phyloP scores from a whole-genome alignment of 2,888 invertebrate genomes.

The Camptogramma bilineatum region DNA sequence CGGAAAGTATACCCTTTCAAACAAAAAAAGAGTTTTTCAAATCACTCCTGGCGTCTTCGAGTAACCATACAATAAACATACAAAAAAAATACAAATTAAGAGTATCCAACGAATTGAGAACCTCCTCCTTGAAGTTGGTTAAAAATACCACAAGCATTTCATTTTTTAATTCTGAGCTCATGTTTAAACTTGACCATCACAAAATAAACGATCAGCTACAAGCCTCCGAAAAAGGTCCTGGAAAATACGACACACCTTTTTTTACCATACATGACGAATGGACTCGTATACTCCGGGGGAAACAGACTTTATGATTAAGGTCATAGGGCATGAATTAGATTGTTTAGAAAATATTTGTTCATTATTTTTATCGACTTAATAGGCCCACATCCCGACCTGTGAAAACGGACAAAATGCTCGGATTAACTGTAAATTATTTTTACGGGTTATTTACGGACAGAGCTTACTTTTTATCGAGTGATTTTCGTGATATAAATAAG shows the following conservation, averaged over 20 bases:
- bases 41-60: no score
- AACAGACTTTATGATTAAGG: constrained; percentile 4
- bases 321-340: constrained; percentile 13
- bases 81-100: no score
- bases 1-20: no score
- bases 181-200: background rate
- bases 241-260: constrained; percentile 52
- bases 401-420: constrained; percentile 30
- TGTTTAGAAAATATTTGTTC: constrained; percentile 16
- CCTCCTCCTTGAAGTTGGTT: no score
- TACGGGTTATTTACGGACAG: constrained; percentile 13
- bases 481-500: background rate
- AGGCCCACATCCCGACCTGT: constrained; percentile 19
- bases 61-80: no score
- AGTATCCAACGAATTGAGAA: no score
- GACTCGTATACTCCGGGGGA: constrained; percentile 19
- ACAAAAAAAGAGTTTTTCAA: no score
- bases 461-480: constrained; percentile 8
- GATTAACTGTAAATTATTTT: constrained; percentile 28
- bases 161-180: background rate
- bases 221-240: constrained; percentile 38
- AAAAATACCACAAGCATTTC: no score
- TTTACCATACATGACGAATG: constrained; percentile 48
- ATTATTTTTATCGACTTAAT: constrained; percentile 33
- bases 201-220: constrained; percentile 12